Evolutionary conservation across 1,140 invertebrate species (phyloP).

Genomic region (Cydia amplana): DNA sequence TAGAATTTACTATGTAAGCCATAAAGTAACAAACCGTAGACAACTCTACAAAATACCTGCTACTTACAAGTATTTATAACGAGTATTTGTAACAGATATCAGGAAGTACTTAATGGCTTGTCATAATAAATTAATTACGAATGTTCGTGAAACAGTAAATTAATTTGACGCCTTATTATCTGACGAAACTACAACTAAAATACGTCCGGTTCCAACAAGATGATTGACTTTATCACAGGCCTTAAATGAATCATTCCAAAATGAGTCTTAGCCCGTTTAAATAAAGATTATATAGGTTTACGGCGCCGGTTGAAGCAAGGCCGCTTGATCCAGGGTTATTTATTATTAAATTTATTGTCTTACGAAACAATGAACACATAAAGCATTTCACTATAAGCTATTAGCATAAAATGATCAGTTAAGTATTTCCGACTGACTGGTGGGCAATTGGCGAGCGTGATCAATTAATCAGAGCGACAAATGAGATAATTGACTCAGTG

Average conservation of each 20-base stretch:
- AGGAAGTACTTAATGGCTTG: slow-evolving; percentile 27
- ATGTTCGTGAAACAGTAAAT: slow-evolving; percentile 48
- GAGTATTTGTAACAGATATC: slow-evolving; percentile 14
- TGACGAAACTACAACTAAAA: slow-evolving; percentile 9
- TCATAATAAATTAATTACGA: slow-evolving; percentile 20
- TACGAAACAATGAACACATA: slow-evolving; percentile 72
- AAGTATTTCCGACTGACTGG: slow-evolving; percentile 42
- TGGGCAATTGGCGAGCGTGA: slow-evolving; percentile 37
- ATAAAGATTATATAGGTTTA: background rate
- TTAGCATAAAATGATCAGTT: slow-evolving; percentile 65
- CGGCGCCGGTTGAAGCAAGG: background rate
- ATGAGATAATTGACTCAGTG: slow-evolving; percentile 34
- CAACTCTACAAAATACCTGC: background rate
- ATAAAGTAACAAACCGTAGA: slow-evolving; percentile 4
- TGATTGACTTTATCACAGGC: slow-evolving; percentile 20
- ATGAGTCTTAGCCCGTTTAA: background rate
- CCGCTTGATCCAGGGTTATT: slow-evolving; percentile 48
- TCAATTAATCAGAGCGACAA: slow-evolving; percentile 38
- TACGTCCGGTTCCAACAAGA: slow-evolving; percentile 31
- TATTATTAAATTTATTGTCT: slow-evolving; percentile 74
- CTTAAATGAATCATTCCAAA: background rate
- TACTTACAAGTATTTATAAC: slow-evolving; percentile 7
- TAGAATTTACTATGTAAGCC: background rate
- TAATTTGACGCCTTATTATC: slow-evolving; percentile 23
- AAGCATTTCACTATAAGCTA: slow-evolving; percentile 71